Percentiles rank a stretch among this genome's conserved stretches.
phyloP scores from a whole-genome alignment of 1,140 invertebrate genomes.

The Himalopsyche phryganea region DNA sequence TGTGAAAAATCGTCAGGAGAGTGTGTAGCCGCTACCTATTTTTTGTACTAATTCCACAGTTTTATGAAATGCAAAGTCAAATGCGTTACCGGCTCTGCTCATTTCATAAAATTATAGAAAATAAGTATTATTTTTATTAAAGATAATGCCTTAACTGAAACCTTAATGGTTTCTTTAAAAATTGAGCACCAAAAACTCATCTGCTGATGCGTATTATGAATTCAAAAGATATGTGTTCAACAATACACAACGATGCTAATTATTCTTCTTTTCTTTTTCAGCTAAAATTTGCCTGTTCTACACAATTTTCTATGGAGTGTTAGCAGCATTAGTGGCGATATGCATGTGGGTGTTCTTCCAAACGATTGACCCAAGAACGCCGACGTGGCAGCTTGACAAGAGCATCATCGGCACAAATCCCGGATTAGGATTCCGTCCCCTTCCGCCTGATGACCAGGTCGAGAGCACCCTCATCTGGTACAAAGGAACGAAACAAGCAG shows the following conservation, averaged over 20 bases:
- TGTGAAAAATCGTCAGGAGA: too few species aligned
- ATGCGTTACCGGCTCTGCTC: too few species aligned
- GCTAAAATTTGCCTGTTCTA: constrained; percentile 91
- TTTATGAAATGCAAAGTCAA: too few species aligned
- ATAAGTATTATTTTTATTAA: too few species aligned
- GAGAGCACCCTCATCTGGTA: constrained; percentile 94
- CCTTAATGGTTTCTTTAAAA: too few species aligned
- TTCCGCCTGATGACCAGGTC: constrained; percentile 76
- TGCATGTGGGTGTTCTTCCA: constrained; percentile 90
- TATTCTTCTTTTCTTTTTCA: constrained; percentile 48
- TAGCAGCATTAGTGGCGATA: constrained; percentile 82
- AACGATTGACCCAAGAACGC: constrained; percentile 81
- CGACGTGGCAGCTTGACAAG: constrained; percentile 75
- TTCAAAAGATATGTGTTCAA: too few species aligned
- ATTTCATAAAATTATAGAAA: too few species aligned
- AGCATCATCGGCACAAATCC: constrained; percentile 91
- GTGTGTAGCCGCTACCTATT: too few species aligned
- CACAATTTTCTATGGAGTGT: constrained; percentile 81
- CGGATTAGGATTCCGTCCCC: constrained; percentile 86
- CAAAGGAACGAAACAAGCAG: constrained; percentile 68
- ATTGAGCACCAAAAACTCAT: too few species aligned
- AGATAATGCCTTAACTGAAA: too few species aligned
- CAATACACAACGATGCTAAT: not conserved
- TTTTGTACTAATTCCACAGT: too few species aligned
- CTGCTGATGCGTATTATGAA: too few species aligned